phyloP scores from a whole-genome alignment of 2,888 invertebrate species.

The Harmothoe impar region DNA sequence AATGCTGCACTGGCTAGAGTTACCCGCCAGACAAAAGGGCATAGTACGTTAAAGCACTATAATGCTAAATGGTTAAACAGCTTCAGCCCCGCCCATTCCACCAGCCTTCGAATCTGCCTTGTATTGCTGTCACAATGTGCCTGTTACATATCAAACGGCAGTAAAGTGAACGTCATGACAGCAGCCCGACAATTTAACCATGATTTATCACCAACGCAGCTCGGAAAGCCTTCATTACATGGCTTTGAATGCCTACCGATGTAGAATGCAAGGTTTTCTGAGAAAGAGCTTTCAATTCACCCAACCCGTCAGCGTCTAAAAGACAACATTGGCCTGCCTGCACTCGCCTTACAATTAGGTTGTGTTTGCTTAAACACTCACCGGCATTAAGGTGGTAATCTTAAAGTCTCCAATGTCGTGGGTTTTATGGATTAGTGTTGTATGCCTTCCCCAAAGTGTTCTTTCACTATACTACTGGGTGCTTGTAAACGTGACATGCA shows the following conservation, averaged over 20 bases:
- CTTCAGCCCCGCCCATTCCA: too few relatives aligned
- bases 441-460: too few relatives aligned
- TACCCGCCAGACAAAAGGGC: too few relatives aligned
- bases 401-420: background rate
- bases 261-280: slow-evolving; percentile 5
- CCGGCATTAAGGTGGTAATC: background rate
- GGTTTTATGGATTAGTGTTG: too few relatives aligned
- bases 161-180: background rate
- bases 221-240: background rate
- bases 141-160: background rate
- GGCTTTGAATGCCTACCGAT: background rate
- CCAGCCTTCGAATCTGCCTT: too few relatives aligned
- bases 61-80: too few relatives aligned
- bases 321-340: background rate
- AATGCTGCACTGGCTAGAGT: too few relatives aligned
- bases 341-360: background rate
- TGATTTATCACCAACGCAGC: background rate
- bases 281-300: slow-evolving; percentile 23
- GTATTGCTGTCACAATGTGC: background rate
- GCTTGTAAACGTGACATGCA: too few relatives aligned
- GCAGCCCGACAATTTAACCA: background rate
- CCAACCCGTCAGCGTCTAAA: background rate
- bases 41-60: too few relatives aligned
- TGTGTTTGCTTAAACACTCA: background rate
- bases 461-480: too few relatives aligned